Evolutionary conservation across 2,888 invertebrate species (phyloP).

Genomic region (Chromoteleia sp.): DNA sequence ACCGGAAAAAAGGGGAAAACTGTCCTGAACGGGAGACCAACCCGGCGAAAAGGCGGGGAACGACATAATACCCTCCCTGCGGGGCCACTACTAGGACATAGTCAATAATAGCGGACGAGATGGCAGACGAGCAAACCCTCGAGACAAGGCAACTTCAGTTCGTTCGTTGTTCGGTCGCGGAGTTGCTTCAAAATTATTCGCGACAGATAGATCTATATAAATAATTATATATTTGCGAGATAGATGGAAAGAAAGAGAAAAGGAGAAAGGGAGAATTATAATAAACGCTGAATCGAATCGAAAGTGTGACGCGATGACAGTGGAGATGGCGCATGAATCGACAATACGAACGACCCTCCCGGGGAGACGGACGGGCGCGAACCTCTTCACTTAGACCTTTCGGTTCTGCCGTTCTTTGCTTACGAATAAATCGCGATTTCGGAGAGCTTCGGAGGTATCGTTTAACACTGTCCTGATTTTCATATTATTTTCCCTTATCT

Average conservation of each 20-base stretch:
- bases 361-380: slow-evolving; percentile 1
- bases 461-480: background rate
- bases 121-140: slow-evolving; percentile 22
- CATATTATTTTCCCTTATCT: background rate
- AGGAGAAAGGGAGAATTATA: background rate
- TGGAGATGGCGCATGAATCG: slow-evolving; percentile 44
- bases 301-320: background rate
- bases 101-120: slow-evolving; percentile 59
- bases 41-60: slow-evolving; percentile 45
- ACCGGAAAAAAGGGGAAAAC: slow-evolving; percentile 44
- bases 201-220: slow-evolving; percentile 20
- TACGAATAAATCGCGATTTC: background rate
- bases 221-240: slow-evolving; percentile 7
- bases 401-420: slow-evolving; percentile 7
- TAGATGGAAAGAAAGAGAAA: background rate
- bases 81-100: slow-evolving; percentile 57
- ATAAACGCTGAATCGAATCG: slow-evolving; percentile 8
- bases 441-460: slow-evolving; percentile 2
- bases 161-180: slow-evolving; percentile 33
- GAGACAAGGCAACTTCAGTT: slow-evolving; percentile 3
- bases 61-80: slow-evolving; percentile 63
- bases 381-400: slow-evolving; percentile 3
- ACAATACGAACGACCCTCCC: slow-evolving; percentile 42
- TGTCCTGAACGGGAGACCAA: slow-evolving; percentile 67
- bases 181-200: slow-evolving; percentile 13